Conservation (phyloP, 92 coral and sea anemone species). For the Epizoanthus ramosus region DNA sequence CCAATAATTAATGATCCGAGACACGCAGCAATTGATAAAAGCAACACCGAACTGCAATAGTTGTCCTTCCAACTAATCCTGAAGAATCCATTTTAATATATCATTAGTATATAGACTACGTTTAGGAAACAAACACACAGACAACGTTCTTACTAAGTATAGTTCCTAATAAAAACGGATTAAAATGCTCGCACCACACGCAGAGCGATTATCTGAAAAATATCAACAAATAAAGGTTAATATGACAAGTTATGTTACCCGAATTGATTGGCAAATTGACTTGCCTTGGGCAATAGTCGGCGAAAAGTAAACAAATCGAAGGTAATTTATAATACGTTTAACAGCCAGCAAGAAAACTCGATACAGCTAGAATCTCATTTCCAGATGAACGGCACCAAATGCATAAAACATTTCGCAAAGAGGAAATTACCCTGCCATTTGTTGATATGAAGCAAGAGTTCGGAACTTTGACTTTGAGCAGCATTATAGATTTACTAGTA, state of each 20-base stretch:
- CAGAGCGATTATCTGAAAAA: conserved; percentile 34
- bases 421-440: too few relatives aligned
- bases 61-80: not conserved
- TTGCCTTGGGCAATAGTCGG: not conserved
- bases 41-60: not conserved
- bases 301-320: not conserved
- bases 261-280: conserved; percentile 10
- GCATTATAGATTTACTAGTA: too few relatives aligned
- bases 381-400: too few relatives aligned
- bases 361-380: conserved; percentile 1
- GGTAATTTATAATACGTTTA: not conserved
- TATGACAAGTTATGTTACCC: not conserved
- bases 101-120: not conserved
- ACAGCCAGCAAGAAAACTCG: not conserved
- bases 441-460: too few relatives aligned
- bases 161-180: conserved; percentile 23
- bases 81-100: not conserved
- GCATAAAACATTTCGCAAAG: too few relatives aligned
- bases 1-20: not conserved
- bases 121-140: not conserved
- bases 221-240: conserved; percentile 21
- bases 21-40: not conserved
- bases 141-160: not conserved
- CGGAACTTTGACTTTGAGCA: too few relatives aligned
- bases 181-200: conserved; percentile 19